Conservation (phyloP, 2,113 vertebrate species). For the Campylorhamphus procurvoides region DNA sequence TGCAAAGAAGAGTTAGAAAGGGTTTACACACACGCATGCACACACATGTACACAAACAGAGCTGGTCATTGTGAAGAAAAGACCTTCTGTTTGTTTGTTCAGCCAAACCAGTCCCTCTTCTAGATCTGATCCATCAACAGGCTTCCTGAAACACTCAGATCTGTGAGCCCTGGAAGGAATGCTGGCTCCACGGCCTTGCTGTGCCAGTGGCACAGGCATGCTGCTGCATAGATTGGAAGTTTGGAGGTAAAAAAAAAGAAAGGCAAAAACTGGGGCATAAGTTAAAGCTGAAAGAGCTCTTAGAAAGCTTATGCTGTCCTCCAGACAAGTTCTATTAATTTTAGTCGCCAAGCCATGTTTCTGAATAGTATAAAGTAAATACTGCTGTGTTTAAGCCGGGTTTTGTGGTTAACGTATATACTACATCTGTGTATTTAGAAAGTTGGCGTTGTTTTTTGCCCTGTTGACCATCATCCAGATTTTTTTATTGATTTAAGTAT, state of each 20-base stretch:
- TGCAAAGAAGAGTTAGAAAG: not conserved
- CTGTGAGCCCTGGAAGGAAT: not conserved
- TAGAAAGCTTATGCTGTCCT: slow-evolving; percentile 15
- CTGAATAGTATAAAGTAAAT: slow-evolving; percentile 53
- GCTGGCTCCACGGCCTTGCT: not conserved
- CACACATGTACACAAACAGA: not conserved
- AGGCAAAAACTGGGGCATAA: not conserved
- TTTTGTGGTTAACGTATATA: not conserved
- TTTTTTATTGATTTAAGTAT: slow-evolving; percentile 36
- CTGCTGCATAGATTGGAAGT: slow-evolving; percentile 17
- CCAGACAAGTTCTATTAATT: slow-evolving; percentile 47
- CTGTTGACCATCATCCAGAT: not conserved
- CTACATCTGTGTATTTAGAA: not conserved
- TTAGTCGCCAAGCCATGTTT: slow-evolving; percentile 32
- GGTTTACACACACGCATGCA: accelerated
- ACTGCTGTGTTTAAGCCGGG: slow-evolving; percentile 21
- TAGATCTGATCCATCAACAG: not conserved
- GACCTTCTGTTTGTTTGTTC: not conserved
- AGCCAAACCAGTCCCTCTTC: not conserved
- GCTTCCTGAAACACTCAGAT: not conserved
- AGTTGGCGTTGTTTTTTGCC: not conserved
- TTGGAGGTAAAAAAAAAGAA: not conserved
- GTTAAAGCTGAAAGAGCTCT: slow-evolving; percentile 44
- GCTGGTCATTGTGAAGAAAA: not conserved
- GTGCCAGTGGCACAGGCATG: not conserved